Evolutionary conservation across 2,113 vertebrate genomes (phyloP).

Genomic region (Todiramphus saurophagus): DNA sequence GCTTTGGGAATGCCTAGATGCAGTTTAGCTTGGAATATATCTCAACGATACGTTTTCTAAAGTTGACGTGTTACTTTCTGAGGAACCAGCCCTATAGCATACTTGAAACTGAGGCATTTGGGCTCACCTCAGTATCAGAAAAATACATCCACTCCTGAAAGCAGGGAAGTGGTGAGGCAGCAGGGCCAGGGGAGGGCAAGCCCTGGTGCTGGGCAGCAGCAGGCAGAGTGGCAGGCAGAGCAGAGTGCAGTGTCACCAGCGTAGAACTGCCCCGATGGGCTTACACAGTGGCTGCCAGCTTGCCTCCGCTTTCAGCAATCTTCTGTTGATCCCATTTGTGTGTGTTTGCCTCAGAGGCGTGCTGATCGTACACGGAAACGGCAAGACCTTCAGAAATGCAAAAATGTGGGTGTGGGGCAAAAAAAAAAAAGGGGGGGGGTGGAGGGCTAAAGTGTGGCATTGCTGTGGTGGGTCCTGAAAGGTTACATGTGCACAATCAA

Average conservation of each 20-base stretch:
- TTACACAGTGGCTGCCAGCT: background rate
- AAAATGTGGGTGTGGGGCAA: background rate
- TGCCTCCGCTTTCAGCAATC: background rate
- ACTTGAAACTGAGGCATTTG: background rate
- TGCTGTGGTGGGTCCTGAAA: background rate
- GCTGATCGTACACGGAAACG: background rate
- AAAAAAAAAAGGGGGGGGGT: background rate
- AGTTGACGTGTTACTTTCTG: background rate
- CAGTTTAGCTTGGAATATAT: background rate
- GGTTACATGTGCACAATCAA: background rate
- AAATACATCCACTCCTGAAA: background rate
- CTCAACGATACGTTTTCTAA: background rate
- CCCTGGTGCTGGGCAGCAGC: background rate
- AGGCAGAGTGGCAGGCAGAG: background rate
- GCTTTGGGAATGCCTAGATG: background rate
- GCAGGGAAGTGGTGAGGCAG: background rate
- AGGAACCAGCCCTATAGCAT: accelerated
- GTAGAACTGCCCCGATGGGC: background rate
- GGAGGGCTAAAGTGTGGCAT: background rate
- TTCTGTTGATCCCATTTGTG: accelerated
- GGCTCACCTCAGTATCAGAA: background rate
- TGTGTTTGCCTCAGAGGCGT: background rate
- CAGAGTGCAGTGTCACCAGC: accelerated
- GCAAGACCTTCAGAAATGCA: background rate
- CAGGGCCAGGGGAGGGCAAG: background rate